Evolutionary conservation across 2,113 vertebrate species (phyloP).

Genomic region (Syngnathus typhle): DNA sequence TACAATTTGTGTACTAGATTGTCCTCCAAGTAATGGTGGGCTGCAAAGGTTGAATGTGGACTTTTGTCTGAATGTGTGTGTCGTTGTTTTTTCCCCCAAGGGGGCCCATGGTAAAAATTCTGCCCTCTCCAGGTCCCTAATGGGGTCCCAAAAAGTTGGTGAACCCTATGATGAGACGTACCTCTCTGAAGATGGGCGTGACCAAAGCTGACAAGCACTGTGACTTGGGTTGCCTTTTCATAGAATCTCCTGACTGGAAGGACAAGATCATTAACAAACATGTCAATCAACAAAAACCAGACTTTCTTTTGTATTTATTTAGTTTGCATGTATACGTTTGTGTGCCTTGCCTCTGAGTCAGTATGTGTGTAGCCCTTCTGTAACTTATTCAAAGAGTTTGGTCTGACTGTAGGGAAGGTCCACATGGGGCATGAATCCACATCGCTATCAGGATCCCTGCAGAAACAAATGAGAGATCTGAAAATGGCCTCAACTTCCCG

Average conservation of each 20-base stretch:
- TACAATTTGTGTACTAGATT: too few species aligned
- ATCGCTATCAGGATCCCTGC: constrained; percentile 84
- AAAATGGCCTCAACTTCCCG: neutral
- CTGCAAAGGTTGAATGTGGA: too few species aligned
- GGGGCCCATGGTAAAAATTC: neutral
- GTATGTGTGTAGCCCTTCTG: constrained; percentile 81
- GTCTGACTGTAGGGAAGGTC: constrained; percentile 92
- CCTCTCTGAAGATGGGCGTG: constrained; percentile 93
- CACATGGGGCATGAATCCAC: constrained; percentile 85
- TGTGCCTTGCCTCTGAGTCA: constrained; percentile 75
- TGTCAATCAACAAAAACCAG: neutral
- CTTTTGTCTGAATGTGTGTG: too few species aligned
- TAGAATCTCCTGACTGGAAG: constrained; percentile 70
- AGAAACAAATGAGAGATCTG: neutral
- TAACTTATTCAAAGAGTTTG: constrained; percentile 81
- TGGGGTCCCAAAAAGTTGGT: neutral
- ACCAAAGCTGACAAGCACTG: constrained; percentile 90
- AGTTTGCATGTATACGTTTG: neutral
- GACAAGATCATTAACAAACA: neutral
- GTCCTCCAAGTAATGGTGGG: too few species aligned
- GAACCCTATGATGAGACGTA: constrained; percentile 41
- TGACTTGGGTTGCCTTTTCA: constrained; percentile 90
- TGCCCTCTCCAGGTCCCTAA: neutral
- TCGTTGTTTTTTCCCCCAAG: too few species aligned
- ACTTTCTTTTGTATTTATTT: neutral